Evolutionary conservation across 2,113 vertebrate species (phyloP), one percentile per base, ranked within the genome.

Genomic region (Tupaia tana): DNA sequence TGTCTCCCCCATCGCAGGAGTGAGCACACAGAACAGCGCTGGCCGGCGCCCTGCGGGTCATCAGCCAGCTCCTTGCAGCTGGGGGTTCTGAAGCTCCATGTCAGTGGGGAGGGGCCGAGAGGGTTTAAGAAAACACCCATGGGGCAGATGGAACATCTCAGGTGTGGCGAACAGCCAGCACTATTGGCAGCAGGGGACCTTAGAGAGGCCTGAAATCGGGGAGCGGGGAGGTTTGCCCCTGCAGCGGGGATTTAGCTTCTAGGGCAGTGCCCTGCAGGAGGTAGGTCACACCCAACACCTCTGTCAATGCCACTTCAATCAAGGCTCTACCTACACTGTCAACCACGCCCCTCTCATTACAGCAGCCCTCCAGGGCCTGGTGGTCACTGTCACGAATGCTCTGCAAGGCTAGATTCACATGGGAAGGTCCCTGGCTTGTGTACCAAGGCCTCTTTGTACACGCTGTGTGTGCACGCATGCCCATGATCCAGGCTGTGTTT

Each of bases 151-250:
- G 56, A 34, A 12, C 31, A 25, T 11, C 29, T 19, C 5, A 24
- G 64, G 31, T 2, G 3, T 15, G 19, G 74, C 24, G 54, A 67
- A 66, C 6, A 0, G 24, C n/a, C 0, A 0, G 24, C n/a, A 59
- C 15, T 7, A 7, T 34, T 66, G 7, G n/a, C 75, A 59, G 43
- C 31, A 24, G 66, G 19, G 52, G 25, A 9, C 34, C n/a, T 77
- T 24, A 6, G 29, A 22, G 66, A 59, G 52, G 34, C 19, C 25
- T 24, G 43, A 43, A 6, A 43, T 43, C 6, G 12, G 54, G 6
- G 54, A 70, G 56, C 3, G 19, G 56, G 25, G n/a, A 58, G 52
- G 43, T 43, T 27, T 6, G 1, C 43, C 15, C 73, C 58, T 54
- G 34, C n/a, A 56, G 0, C 0, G 59, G 79, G 34, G 52, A 31